Base-by-base conservation (phyloP, 2,113 vertebrate species). In the Brachionichthys hirsutus region DNA sequence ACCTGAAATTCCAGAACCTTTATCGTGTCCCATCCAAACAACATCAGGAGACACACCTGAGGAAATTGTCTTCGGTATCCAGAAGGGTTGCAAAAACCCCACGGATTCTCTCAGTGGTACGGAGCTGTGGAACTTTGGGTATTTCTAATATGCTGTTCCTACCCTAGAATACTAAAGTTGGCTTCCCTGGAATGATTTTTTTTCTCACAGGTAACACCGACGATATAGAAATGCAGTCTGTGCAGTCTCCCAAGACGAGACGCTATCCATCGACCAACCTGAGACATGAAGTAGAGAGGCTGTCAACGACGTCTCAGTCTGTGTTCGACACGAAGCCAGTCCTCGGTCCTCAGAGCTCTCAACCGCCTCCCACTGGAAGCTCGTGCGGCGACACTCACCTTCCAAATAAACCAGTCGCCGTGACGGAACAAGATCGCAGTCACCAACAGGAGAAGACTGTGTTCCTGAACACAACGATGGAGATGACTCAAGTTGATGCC, bases 401-500 rank as follows among this genome's bases (percentile, higher is more conserved):
- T n/a, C n/a, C n/a, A n/a, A n/a, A n/a, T n/a, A 35, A 43, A 34
- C 15, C 45, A 7, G n/a, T 4, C 2, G 17, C 3, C 7, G 67
- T 62, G 40, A 49, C 47, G 1, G 43, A 51, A 54, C 49, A 52
- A 30, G 53, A 67, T 6, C 46, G 6, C 10, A n/a, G 12, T 1
- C 17, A 38, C 30, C 48, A 24, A 44, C 62, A 54, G 6, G 84
- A 88, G 45, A 82, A 77, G 10, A 90, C 84, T 0, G 20, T 86
- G 45, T 36, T 88, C 12, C 46, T 83, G 17, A 73, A 88, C 9
- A 53, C 83, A 1, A 78, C 81, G 2, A 92, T 92, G 91, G 91
- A 92, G 6, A 81, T 91, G 22, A 91, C 89, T 1, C 10, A 78
- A 2, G 71, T 40, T 36, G 9, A 80, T 9, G 24, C 20, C 52